These are phyloP conservation scores for Lasioglossum figueresi DNA, from an alignment of 2,888 invertebrate species.

Conservation along the genomic window DNA sequence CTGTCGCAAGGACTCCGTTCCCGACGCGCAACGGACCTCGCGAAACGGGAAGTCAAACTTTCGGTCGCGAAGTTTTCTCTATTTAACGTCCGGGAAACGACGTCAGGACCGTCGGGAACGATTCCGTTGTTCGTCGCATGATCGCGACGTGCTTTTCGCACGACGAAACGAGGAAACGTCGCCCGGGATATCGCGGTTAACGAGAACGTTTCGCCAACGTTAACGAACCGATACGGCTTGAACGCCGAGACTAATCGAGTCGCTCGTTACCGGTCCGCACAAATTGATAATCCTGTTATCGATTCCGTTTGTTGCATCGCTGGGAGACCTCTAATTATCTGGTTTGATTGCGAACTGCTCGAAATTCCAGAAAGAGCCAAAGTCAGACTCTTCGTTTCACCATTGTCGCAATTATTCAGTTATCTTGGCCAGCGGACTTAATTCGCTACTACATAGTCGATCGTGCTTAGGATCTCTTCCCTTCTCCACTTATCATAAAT, in stretches of 20 bases:
- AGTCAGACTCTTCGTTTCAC: not conserved
- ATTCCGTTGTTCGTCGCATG: not conserved
- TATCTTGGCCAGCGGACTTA: too few species aligned
- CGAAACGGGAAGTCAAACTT: not conserved
- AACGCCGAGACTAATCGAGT: conserved; percentile 20
- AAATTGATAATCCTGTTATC: conserved; percentile 8
- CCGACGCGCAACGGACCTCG: not conserved
- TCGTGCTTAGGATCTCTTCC: too few species aligned
- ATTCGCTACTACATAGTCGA: too few species aligned
- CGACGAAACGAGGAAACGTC: not conserved
- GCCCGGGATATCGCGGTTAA: not conserved
- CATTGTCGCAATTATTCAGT: not conserved
- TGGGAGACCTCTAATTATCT: not conserved
- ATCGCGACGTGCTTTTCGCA: not conserved
- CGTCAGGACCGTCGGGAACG: not conserved
- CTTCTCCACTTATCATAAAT: not conserved
- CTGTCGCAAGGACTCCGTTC: not conserved
- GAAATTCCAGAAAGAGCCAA: not conserved
- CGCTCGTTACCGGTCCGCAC: conserved; percentile 17
- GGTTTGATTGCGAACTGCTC: not conserved
- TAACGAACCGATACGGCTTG: conserved; percentile 16
- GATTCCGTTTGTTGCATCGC: not conserved
- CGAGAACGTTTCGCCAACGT: not conserved
- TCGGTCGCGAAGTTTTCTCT: conserved; percentile 17
- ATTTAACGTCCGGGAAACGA: not conserved